Evolutionary conservation across 2,888 invertebrate genomes (phyloP).

Genomic region (Eledona agricola): DNA sequence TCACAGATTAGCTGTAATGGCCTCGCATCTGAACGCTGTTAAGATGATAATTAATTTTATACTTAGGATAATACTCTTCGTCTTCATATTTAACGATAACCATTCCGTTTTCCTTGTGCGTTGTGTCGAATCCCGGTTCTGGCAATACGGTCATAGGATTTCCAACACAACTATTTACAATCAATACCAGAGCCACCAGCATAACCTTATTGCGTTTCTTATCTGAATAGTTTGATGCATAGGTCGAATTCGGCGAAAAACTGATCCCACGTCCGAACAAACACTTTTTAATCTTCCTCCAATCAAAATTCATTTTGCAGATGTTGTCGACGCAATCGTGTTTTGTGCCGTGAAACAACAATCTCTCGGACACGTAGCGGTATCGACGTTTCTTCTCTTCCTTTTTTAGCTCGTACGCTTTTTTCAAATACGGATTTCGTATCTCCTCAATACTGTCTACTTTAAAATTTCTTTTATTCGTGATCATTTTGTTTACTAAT

Average conservation of each 20-base stretch:
- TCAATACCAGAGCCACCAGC: constrained; percentile 48
- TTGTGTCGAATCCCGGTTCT: constrained; percentile 46
- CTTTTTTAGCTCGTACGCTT: constrained; percentile 26
- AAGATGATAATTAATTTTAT: no score
- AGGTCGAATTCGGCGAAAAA: constrained; percentile 36
- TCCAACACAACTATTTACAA: constrained; percentile 41
- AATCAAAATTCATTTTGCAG: constrained; percentile 36
- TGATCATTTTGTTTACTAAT: no score
- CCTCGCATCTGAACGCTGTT: no score
- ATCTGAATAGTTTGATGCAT: constrained; percentile 32
- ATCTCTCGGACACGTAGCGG: constrained; percentile 12
- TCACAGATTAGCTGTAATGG: no score
- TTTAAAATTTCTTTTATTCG: no score
- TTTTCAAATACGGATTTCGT: constrained; percentile 21
- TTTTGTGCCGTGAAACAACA: constrained; percentile 38
- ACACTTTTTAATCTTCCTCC: constrained; percentile 24
- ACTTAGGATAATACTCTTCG: no score
- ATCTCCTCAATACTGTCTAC: constrained; percentile 26
- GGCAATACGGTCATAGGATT: constrained; percentile 43
- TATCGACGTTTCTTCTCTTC: constrained; percentile 8
- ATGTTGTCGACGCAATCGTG: constrained; percentile 15
- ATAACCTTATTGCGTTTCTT: constrained; percentile 40
- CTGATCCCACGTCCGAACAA: constrained; percentile 34
- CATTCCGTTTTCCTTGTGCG: no score
- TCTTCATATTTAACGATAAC: no score